Evolutionary conservation across 2,113 vertebrate genomes (phyloP).

Genomic region (Rhodinocichla rosea): DNA sequence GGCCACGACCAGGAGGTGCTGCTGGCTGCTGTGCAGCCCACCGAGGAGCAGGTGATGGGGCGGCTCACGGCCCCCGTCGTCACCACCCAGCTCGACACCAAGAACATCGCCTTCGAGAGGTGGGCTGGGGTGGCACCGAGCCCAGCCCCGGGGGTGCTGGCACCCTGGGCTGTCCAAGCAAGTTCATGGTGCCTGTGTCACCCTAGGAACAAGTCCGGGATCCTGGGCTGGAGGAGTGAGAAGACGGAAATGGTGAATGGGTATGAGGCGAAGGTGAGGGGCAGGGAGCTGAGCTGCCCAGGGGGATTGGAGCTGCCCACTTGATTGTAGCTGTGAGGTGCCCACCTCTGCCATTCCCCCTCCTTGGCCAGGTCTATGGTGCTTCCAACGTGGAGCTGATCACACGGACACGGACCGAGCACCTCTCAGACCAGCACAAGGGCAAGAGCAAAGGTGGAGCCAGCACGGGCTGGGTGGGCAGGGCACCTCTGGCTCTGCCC

Average conservation of each 20-base stretch:
- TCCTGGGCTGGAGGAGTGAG: constrained; percentile 97
- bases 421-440: constrained; percentile 95
- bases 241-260: constrained; percentile 95
- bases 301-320: background rate
- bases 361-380: constrained; percentile 83
- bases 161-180: background rate
- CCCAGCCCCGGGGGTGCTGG: accelerated
- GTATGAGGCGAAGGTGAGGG: constrained; percentile 93
- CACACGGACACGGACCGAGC: constrained; percentile 93
- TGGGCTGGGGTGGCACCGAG: constrained; percentile 19
- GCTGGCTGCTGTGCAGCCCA: constrained; percentile 88
- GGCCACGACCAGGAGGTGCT: constrained; percentile 81
- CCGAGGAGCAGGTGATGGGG: constrained; percentile 92
- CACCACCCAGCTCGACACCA: constrained; percentile 95
- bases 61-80: constrained; percentile 89
- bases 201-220: constrained; percentile 93
- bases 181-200: background rate
- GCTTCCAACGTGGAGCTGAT: constrained; percentile 97
- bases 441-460: constrained; percentile 90
- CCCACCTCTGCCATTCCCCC: background rate
- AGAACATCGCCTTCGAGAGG: constrained; percentile 98
- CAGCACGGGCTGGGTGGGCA: background rate
- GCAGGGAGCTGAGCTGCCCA: background rate
- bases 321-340: accelerated
- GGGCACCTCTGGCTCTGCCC: background rate